These are phyloP conservation scores for Gallinago paraguaiae DNA, from an alignment of 2,113 vertebrate species.

Conservation along the genomic window DNA sequence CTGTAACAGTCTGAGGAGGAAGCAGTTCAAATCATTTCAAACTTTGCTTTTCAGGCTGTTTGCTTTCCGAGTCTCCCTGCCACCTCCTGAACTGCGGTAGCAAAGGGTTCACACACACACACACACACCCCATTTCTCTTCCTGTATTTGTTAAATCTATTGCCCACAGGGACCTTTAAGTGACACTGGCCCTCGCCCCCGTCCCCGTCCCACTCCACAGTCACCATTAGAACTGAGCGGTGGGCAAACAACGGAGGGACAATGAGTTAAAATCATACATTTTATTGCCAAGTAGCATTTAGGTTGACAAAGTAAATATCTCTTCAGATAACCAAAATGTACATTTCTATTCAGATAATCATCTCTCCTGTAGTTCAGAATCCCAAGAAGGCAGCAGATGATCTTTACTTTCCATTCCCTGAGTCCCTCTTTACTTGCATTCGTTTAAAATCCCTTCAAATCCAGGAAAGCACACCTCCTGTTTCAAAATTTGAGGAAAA, in stretches of 20 bases:
- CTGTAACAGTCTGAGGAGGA: background rate
- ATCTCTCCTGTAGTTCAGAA: background rate
- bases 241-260: background rate
- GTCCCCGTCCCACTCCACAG: background rate
- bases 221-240: background rate
- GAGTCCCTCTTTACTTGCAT: background rate
- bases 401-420: background rate
- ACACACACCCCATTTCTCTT: background rate
- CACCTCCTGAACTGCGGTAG: background rate
- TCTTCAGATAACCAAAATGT: constrained; percentile 9
- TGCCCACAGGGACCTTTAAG: background rate
- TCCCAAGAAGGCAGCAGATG: background rate
- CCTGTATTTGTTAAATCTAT: background rate
- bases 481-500: background rate
- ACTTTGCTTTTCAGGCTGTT: background rate
- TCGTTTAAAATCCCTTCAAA: background rate
- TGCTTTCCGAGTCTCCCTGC: background rate
- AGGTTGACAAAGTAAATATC: background rate
- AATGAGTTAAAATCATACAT: background rate
- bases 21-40: background rate
- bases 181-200: background rate
- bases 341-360: background rate
- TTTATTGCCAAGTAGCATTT: constrained; percentile 53
- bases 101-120: background rate
- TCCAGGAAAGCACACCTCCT: background rate